phyloP scores from a whole-genome alignment of 1,140 invertebrate species.

The Danaus melanippus region DNA sequence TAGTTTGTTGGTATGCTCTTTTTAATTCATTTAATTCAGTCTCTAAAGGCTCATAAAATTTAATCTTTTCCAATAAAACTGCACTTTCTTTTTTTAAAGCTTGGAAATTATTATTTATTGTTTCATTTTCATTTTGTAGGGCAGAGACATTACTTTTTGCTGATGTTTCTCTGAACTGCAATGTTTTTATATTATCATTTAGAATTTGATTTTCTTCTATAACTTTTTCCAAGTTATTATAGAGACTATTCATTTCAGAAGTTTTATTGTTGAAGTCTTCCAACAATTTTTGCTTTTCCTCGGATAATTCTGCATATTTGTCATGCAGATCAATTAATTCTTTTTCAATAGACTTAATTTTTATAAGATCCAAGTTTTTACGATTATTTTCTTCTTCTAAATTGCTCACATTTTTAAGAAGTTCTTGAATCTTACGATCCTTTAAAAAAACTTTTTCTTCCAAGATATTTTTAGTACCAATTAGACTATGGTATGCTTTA shows the following conservation, averaged over 20 bases:
- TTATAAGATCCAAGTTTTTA: slow-evolving; percentile 24
- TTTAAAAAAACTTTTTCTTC: slow-evolving; percentile 24
- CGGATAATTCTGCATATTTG: slow-evolving; percentile 26
- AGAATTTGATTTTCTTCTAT: slow-evolving; percentile 40
- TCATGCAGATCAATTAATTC: slow-evolving; percentile 27
- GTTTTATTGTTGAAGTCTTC: slow-evolving; percentile 35
- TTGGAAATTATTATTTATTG: slow-evolving; percentile 25
- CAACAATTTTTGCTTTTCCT: slow-evolving; percentile 31
- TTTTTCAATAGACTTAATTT: slow-evolving; percentile 24
- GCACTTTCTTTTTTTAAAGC: slow-evolving; percentile 33
- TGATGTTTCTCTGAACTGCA: slow-evolving; percentile 23
- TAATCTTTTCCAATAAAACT: slow-evolving; percentile 32
- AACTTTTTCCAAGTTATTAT: slow-evolving; percentile 37
- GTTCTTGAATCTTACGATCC: slow-evolving; percentile 27
- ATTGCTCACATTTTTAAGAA: slow-evolving; percentile 23
- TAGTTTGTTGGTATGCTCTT: slow-evolving; percentile 23
- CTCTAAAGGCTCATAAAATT: slow-evolving; percentile 35
- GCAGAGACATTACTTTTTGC: slow-evolving; percentile 27
- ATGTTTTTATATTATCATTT: slow-evolving; percentile 24
- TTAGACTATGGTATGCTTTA: slow-evolving; percentile 22
- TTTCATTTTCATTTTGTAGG: slow-evolving; percentile 34
- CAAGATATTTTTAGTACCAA: slow-evolving; percentile 27
- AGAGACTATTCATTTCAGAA: slow-evolving; percentile 34
- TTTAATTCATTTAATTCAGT: slow-evolving; percentile 31
- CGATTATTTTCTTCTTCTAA: slow-evolving; percentile 32